Percentiles rank a stretch among this genome's conserved stretches.
Conservation (phyloP, 92 coral and sea anemone genomes). For the Hydrozoanthus gracilis region DNA sequence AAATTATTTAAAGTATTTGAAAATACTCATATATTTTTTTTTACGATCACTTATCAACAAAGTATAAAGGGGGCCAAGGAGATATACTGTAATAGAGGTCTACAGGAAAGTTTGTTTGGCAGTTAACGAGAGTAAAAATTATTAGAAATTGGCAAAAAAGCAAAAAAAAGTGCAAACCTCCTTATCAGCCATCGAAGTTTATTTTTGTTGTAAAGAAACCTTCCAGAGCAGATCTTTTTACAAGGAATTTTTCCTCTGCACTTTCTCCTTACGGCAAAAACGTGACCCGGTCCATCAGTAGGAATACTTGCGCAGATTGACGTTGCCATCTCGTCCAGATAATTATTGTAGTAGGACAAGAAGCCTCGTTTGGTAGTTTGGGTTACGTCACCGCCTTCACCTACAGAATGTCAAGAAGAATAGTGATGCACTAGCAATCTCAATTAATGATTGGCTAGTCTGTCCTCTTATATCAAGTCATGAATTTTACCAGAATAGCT, state of each 20-base stretch:
- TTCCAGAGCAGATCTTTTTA: conserved; percentile 11
- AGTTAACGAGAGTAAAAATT: background rate
- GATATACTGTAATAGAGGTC: too few relatives aligned
- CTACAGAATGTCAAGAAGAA: background rate
- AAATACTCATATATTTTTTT: too few relatives aligned
- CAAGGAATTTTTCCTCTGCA: conserved; percentile 7
- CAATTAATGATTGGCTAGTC: too few relatives aligned
- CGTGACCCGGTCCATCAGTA: conserved; percentile 20
- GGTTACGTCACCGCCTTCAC: background rate
- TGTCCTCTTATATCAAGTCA: too few relatives aligned
- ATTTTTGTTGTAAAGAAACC: conserved; percentile 7
- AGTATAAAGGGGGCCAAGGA: too few relatives aligned
- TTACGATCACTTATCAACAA: too few relatives aligned
- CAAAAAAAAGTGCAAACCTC: background rate
- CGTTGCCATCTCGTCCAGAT: conserved; percentile 39
- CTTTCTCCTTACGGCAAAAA: conserved; percentile 35
- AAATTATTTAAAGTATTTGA: too few relatives aligned
- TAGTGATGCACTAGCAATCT: too few relatives aligned
- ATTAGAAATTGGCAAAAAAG: background rate
- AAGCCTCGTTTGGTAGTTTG: conserved; percentile 4
- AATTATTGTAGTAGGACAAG: conserved; percentile 30
- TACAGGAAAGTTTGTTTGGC: background rate
- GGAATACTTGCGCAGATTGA: conserved; percentile 40
- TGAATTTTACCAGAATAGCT: too few relatives aligned
- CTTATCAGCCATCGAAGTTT: conserved; percentile 13